phyloP scores from a whole-genome alignment of 1,140 invertebrate species.

The Orchestia grillus region DNA sequence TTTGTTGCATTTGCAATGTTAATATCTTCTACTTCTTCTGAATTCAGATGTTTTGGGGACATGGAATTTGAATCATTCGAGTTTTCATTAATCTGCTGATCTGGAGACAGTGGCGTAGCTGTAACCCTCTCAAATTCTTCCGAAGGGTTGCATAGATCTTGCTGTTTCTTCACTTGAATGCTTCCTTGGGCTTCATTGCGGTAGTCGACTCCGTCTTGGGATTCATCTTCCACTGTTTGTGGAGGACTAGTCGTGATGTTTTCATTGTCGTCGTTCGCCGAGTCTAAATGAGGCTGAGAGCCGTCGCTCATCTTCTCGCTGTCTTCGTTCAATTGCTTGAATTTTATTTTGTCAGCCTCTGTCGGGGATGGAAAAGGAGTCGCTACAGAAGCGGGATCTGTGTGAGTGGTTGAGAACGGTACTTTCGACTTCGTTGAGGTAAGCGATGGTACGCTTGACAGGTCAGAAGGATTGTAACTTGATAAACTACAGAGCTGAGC shows the following conservation, averaged over 20 bases:
- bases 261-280: not conserved
- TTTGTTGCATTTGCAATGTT: not conserved
- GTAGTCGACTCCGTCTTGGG: not conserved
- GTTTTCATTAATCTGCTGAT: not conserved
- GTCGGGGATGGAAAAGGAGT: not conserved
- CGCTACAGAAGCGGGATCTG: not conserved
- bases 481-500: not conserved
- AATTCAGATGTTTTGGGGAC: not conserved
- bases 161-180: conserved; percentile 45
- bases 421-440: not conserved
- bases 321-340: not conserved
- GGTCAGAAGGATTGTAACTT: not conserved
- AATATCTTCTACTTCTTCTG: not conserved
- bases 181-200: not conserved
- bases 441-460: not conserved
- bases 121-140: not conserved
- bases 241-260: not conserved
- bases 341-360: not conserved
- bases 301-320: not conserved
- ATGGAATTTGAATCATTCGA: not conserved
- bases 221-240: not conserved
- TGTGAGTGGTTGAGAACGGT: not conserved
- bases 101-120: not conserved
- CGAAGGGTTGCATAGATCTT: not conserved
- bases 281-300: not conserved